phyloP scores from a whole-genome alignment of 2,888 invertebrate species.

The Chymomyza amoena region DNA sequence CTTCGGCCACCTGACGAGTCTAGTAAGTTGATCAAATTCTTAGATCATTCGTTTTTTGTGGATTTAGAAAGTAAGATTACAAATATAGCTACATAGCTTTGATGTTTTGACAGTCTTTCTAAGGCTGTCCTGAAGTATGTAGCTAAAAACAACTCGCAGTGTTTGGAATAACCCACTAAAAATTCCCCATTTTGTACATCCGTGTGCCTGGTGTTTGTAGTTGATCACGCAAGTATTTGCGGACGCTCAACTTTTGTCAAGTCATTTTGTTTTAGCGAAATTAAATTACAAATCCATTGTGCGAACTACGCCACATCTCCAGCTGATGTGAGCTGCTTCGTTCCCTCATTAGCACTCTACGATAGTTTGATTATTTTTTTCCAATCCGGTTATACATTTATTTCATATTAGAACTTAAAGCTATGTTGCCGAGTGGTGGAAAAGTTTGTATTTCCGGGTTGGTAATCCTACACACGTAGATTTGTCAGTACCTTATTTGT shows the following conservation, averaged over 20 bases:
- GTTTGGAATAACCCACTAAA: not conserved
- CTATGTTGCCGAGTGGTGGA: not conserved
- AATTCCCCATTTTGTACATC: not conserved
- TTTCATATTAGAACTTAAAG: constrained; percentile 51
- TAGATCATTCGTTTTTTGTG: not conserved
- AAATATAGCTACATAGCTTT: not conserved
- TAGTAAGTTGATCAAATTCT: not conserved
- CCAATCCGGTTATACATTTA: constrained; percentile 60
- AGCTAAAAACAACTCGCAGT: not conserved
- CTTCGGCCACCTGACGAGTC: not conserved
- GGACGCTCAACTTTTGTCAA: not conserved
- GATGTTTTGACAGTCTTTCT: not conserved
- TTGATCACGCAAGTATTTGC: not conserved
- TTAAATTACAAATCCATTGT: constrained; percentile 51
- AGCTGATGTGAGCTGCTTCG: not conserved
- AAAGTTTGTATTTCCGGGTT: not conserved
- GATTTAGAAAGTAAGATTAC: not conserved
- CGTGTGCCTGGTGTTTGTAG: not conserved
- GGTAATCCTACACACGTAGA: not conserved
- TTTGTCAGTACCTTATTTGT: not conserved
- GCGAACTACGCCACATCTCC: constrained; percentile 50
- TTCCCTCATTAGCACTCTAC: too few relatives aligned
- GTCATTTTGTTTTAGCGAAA: constrained; percentile 61
- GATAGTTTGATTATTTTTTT: constrained; percentile 34
- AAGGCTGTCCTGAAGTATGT: not conserved